Evolutionary conservation across 2,797 vertebrate species (phyloP), one percentile per base, ranked within the genome.

Genomic region (Chlorospingus semifuscus): DNA sequence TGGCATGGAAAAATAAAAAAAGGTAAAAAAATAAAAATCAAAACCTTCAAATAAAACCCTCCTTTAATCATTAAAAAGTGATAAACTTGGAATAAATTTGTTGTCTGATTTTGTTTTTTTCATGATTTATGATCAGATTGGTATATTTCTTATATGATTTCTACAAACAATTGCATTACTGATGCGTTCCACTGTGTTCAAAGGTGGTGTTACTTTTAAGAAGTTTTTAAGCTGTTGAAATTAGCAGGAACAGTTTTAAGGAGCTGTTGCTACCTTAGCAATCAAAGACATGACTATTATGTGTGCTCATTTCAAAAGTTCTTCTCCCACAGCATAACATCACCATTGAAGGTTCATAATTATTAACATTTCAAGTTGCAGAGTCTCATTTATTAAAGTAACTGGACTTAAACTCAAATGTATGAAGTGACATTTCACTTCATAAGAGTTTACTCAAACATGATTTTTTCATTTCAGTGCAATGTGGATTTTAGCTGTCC

Each of bases 21-120:
- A 2, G 0, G 1, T 3, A 0, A 29, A 60, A 55, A 11, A 47
- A 15, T 11, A 24, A 22, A 9, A 8, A 3, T 2, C 7, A 47
- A 74, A 83, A 26, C 11, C 10, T 71, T 70, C 6, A 46, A 60
- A 24, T 34, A 9, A 50, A 56, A 41, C 27, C 32, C 14, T 14
- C 1, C 1, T 19, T 64, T 21, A 46, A 26, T 27, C 1, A 2
- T 47, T 52, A 46, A 59, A 56, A 83, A 55, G 2, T 8, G 0
- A 30, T 29, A 42, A 15, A 8, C 2, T 64, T 64, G 24, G 17
- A 65, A 66, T 15, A 52, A 53, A 50, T 60, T 65, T 64, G 9
- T 39, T 59, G 39, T 56, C 9, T 13, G 36, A 22, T 37, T 69
- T 37, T 29, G n/a, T 79, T 64, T 80, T 80, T 37, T 53, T 57